phyloP scores from a whole-genome alignment of 2,797 vertebrate species.

The Hemitrygon akajei region DNA sequence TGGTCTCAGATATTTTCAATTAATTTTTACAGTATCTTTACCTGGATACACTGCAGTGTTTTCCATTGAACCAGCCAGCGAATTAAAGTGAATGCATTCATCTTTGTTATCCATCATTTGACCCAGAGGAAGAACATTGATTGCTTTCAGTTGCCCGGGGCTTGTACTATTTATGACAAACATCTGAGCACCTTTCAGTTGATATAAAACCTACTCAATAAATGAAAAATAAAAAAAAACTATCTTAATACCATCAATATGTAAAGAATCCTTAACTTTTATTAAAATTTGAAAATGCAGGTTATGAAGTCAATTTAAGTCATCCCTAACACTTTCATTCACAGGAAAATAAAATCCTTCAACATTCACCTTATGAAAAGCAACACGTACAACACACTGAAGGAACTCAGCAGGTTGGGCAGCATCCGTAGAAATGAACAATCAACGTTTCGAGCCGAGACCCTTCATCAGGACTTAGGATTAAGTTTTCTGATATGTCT shows the following conservation, averaged over 20 bases:
- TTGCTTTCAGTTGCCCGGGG: conserved; percentile 39
- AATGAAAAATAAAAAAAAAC: conserved; percentile 18
- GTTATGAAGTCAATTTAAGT: not conserved
- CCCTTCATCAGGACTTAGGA: too few species aligned
- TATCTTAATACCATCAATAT: not conserved
- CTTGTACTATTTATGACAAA: conserved; percentile 44
- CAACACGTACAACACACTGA: too few species aligned
- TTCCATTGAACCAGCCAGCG: conserved; percentile 18
- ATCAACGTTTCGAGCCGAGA: too few species aligned
- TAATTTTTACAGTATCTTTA: conserved; percentile 14
- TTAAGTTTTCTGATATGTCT: not conserved
- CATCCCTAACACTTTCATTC: not conserved
- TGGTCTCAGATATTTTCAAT: not conserved
- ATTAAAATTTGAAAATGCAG: not conserved
- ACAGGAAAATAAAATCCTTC: too few species aligned
- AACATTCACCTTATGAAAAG: too few species aligned
- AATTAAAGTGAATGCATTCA: conserved; percentile 22
- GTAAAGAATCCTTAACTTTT: not conserved
- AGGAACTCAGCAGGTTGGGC: too few species aligned
- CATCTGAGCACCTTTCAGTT: conserved; percentile 42
- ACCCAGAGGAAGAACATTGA: conserved; percentile 41
- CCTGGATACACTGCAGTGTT: conserved; percentile 4
- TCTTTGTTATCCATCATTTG: conserved; percentile 14
- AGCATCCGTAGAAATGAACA: too few species aligned
- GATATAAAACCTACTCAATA: conserved; percentile 45